phyloP scores from a whole-genome alignment of 2,113 vertebrate species.

The Antennarius striatus region DNA sequence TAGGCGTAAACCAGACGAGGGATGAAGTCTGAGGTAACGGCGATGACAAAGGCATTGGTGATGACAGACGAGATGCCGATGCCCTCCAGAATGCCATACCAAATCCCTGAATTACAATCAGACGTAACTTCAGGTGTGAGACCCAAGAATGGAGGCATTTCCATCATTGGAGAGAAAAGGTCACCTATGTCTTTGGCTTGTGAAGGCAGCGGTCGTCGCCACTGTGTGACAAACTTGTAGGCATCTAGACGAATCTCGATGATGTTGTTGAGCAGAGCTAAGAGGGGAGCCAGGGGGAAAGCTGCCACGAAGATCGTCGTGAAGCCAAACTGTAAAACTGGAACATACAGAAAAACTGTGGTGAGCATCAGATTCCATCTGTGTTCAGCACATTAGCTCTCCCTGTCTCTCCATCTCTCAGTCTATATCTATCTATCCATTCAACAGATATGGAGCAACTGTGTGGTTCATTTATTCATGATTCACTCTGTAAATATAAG shows the following conservation, averaged over 20 bases:
- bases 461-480: no score
- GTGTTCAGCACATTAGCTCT: no score
- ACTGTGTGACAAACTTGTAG: slow-evolving; percentile 98
- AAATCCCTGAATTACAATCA: slow-evolving; percentile 84
- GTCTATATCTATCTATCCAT: no score
- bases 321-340: slow-evolving; percentile 98
- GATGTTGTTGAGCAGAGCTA: slow-evolving; percentile 97
- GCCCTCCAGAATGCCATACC: slow-evolving; percentile 97
- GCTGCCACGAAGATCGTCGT: slow-evolving; percentile 98
- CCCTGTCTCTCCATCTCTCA: no score
- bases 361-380: no score
- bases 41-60: slow-evolving; percentile 98
- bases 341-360: no score
- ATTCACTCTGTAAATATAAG: no score
- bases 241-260: slow-evolving; percentile 98
- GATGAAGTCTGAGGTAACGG: slow-evolving; percentile 98
- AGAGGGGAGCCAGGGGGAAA: slow-evolving; percentile 94
- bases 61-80: slow-evolving; percentile 97
- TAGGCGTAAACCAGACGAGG: slow-evolving; percentile 97
- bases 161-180: neutral
- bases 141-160: no score
- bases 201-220: slow-evolving; percentile 95
- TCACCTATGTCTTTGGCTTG: slow-evolving; percentile 96
- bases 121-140: neutral
- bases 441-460: no score